Evolutionary conservation across 2,113 vertebrate genomes (phyloP), one percentile per base, ranked within the genome.

Genomic region (Scortum barcoo): DNA sequence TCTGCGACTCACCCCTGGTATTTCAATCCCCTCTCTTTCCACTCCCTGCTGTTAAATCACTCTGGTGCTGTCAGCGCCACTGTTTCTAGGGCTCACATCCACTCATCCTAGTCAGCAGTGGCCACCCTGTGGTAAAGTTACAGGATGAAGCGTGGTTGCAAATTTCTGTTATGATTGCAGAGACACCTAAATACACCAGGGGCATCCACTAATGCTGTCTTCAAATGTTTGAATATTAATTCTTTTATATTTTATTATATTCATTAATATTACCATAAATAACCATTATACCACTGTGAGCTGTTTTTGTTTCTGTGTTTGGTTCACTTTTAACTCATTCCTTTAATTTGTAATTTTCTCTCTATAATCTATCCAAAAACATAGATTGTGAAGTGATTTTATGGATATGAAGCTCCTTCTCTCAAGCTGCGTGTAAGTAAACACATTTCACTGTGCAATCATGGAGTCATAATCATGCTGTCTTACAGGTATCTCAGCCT

Each of bases 1-100:
- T 73, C 48, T 42, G 38, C 7, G 6, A 60, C 51, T 28, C 26
- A 33, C 63, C 17, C 19, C 66, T 48, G 79, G n/a, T 63, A 72
- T 78, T 72, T 83, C 42, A 76, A 73, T 62, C 65, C 48, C 54
- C 51, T 72, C 69, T 87, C 57, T 56, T 51, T 81, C 26, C 33
- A 48, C 61, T 72, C 70, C 63, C 82, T 82, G 74, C 76, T 80
- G 86, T 63, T 85, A 72, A 81, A 90, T 85, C 76, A 70, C 76
- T 67, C 17, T 5, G 20, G 19, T 24, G 76, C 80, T 90, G 85
- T 83, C 79, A 84, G 66, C 76, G 40, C 48, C 20, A 5, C 24
- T 1, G 63, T 70, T 80, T 60, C 62, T 70, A 38, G 60, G 40
- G 50, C 50, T 78, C 66, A 73, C 44, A 46, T 65, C 71, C 73